phyloP scores from a whole-genome alignment of 2,113 vertebrate species.

The Corythaixoides concolor region DNA sequence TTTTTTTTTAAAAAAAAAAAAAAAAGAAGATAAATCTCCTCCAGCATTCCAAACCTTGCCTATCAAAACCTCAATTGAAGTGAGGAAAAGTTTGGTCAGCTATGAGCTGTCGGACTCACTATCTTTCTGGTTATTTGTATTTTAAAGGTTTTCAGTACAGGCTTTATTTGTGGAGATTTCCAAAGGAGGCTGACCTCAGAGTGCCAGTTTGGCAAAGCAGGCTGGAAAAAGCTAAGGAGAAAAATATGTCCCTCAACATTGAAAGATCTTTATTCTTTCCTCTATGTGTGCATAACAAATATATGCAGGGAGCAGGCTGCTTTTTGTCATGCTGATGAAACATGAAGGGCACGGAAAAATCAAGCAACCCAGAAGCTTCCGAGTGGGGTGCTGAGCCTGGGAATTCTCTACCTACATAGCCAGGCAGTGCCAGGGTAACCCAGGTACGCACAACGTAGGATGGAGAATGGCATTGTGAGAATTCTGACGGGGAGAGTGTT shows the following conservation, averaged over 20 bases:
- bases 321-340: not conserved
- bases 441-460: not conserved
- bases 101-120: not conserved
- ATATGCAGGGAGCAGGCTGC: not conserved
- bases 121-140: not conserved
- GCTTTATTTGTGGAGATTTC: not conserved
- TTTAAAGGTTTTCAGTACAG: not conserved
- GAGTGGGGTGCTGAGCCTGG: not conserved
- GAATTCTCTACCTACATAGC: not conserved
- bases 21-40: not conserved
- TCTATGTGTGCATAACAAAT: not conserved
- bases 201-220: not conserved
- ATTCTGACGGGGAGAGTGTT: not conserved
- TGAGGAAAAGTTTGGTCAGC: not conserved
- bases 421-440: not conserved
- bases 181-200: not conserved
- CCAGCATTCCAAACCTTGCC: not conserved
- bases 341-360: not conserved
- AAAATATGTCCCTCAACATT: not conserved
- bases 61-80: not conserved
- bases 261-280: not conserved
- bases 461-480: not conserved
- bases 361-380: not conserved
- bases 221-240: not conserved
- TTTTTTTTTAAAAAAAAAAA: not conserved